These are phyloP conservation scores for Vicugna pacos DNA, from an alignment of 2,113 vertebrate species.

Conservation along the genomic window DNA sequence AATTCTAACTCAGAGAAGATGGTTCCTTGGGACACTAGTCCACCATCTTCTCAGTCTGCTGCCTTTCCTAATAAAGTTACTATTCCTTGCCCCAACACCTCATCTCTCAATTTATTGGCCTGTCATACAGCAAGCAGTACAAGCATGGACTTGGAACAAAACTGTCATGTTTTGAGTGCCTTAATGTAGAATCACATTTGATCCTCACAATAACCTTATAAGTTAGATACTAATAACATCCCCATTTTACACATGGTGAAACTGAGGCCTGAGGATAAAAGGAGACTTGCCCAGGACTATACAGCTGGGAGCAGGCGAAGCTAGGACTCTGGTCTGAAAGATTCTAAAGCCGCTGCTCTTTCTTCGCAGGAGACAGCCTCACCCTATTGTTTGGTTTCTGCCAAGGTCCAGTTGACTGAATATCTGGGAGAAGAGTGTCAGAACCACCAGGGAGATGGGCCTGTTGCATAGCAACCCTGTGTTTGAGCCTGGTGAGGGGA, in stretches of 20 bases:
- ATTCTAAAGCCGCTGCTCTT: background rate
- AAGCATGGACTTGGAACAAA: background rate
- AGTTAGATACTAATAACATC: background rate
- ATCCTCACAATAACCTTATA: background rate
- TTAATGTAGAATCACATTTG: background rate
- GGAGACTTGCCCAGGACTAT: background rate
- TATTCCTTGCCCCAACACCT: background rate
- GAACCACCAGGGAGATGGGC: background rate
- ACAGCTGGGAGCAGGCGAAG: background rate
- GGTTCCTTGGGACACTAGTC: background rate
- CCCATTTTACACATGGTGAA: background rate
- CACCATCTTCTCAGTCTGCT: background rate
- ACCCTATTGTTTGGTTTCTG: background rate
- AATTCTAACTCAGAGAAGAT: background rate
- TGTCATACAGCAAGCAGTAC: background rate
- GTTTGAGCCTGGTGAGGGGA: background rate
- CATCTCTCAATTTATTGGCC: background rate
- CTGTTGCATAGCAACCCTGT: constrained; percentile 74
- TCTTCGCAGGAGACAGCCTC: background rate
- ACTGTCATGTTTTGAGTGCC: background rate
- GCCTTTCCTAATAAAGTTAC: background rate
- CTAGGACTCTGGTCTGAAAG: background rate
- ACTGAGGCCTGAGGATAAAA: background rate
- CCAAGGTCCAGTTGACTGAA: constrained; percentile 18
- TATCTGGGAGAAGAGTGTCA: background rate